Base-by-base conservation (phyloP, 2,888 invertebrate genomes). In the Scaptomyza cyrtandrae region DNA sequence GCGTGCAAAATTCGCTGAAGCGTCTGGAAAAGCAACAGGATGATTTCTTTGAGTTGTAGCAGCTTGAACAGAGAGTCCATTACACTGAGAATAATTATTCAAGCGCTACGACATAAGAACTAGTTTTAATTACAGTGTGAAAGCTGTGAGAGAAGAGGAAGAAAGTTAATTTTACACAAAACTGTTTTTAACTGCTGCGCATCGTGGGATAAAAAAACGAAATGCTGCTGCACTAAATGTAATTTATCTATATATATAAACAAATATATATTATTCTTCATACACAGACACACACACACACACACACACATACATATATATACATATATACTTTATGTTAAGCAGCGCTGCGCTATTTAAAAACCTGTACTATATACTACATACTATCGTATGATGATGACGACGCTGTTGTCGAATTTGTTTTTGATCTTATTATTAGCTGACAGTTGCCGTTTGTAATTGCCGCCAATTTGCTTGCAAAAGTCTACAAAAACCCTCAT, bases 21-120 rank as follows among this genome's bases (percentile, higher is more conserved):
- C 95, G 96, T 87, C 94, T 97, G 75, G 97, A 97, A 92, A 94
- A 96, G 86, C 95, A 96, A 89, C 97, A 97, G 90, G 97, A 98
- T 87, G 97, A 97, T 91, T 94, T 97, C 90, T 98, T 97, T 92
- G 97, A 97, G 93, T 96, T 97, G 95, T 97, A 97, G 96, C 96
- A 94, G 56, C 86, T 81, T 78, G 79, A 74, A 35, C 35, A 35
- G 13, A 61, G 59, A 29, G 9, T 29, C 2, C 1, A 50, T 35
- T 35, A 35, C 35, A 31, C 49, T 54, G 46, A 60, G 75, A 46
- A 46, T 24, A 16, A 48, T 45, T 29, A 48, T 45, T 29, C 41
- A 43, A 44, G 70, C 57, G 41, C 56, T 54, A 33, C 68, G 59
- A 24, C 59, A 53, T 68, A 68, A 66, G 52, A 66, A 63, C 65